A percentile compares a stretch with the other conserved stretches of the same genome.
Conservation (phyloP, 2,888 invertebrate genomes). For the Drosophila kokeensis region DNA sequence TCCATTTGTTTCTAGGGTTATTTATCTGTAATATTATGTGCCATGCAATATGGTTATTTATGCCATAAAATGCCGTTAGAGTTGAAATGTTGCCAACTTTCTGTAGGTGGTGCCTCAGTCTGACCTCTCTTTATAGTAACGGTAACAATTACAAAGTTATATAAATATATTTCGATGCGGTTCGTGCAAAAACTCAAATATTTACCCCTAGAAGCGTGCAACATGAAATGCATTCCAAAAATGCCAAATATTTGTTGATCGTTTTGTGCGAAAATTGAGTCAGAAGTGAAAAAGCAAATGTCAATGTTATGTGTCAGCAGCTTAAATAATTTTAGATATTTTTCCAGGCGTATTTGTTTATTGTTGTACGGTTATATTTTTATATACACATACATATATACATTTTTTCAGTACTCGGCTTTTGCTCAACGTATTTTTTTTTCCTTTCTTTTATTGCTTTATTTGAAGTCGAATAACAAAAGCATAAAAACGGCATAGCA, state of each 20-base stretch:
- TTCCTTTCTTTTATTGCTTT: conserved; percentile 69
- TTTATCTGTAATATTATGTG: background rate
- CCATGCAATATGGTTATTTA: conserved; percentile 7
- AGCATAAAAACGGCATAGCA: conserved; percentile 59
- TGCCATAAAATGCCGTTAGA: background rate
- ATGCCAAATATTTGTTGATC: conserved; percentile 14
- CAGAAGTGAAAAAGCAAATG: conserved; percentile 37
- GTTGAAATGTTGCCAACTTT: background rate
- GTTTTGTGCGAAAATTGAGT: conserved; percentile 23
- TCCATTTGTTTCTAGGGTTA: background rate
- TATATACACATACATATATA: conserved; percentile 5
- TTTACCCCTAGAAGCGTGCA: conserved; percentile 34
- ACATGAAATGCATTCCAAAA: conserved; percentile 45
- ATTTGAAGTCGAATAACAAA: conserved; percentile 76
- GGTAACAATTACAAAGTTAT: background rate
- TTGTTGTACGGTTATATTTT: background rate
- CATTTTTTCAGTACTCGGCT: conserved; percentile 23
- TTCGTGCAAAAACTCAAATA: conserved; percentile 4
- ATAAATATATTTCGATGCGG: conserved; percentile 21
- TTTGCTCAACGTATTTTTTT: conserved; percentile 30
- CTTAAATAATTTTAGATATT: conserved; percentile 51
- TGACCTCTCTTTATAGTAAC: background rate
- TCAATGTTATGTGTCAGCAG: conserved; percentile 56
- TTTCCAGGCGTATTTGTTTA: conserved; percentile 31
- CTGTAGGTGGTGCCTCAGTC: background rate